Evolutionary conservation across 2,888 invertebrate genomes (phyloP), one percentile per base, ranked within the genome.

Genomic region (Resseliella maxima): DNA sequence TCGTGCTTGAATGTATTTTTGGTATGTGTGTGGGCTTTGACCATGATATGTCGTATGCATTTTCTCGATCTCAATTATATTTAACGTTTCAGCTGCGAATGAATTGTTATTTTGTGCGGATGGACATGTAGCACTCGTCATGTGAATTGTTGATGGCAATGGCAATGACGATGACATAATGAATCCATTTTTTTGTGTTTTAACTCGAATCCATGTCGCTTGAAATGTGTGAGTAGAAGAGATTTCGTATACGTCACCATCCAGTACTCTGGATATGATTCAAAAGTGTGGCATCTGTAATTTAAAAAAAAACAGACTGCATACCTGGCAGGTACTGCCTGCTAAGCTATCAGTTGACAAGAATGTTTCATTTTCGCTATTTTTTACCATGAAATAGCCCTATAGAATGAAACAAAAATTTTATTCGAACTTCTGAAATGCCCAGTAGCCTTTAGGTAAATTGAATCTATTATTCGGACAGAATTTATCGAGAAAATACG

Each of bases 251-350:
- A 72, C 31, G 31, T 72, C 31, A 35, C 31, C 31, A n/a, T 72
- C 1, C 31, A 72, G 31, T 72, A n/a, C 31, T n/a, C 72, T 72
- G 72, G 15, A 35, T 72, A 72, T 72, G 72, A 72, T 72, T 72
- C 31, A 15, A 72, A 72, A 31, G 72, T 72, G 72, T 72, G 72
- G 72, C 35, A 31, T 72, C 31, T 12, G 24, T 59, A 72, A 72
- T 72, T 72, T 31, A 72, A 72, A 72, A 72, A 72, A 72, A 72
- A 72, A 72, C n/a, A 72, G 31, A 72, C n/a, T 31, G 72, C 72
- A 35, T 72, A 72, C 72, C 72, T 72, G 24, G 24, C 24, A n/a
- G n/a, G n/a, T n/a, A n/a, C n/a, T n/a, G 12, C 41, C 41, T 41
- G 41, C 41, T 41, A 59, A 59, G 24, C 24, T 59, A 24, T 59